Conservation (phyloP, 2,888 invertebrate genomes). For the Machimus rusticus region DNA sequence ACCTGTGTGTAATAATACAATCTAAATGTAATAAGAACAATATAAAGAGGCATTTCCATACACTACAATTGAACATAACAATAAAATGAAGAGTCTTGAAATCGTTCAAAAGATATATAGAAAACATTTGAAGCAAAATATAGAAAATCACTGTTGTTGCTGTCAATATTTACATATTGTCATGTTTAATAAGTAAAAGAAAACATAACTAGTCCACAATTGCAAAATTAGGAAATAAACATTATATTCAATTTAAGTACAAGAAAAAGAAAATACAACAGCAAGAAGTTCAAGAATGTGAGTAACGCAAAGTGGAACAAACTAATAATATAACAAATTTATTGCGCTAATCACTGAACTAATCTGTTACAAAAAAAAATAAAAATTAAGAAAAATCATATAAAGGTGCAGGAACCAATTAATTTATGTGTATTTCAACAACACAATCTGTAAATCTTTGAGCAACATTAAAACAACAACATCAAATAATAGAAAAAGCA, state of each 20-base stretch:
- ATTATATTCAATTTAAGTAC: neutral
- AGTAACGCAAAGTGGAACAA: neutral
- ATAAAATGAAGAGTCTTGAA: neutral
- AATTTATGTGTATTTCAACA: neutral
- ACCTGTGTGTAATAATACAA: slow-evolving; percentile 41
- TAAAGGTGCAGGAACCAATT: neutral
- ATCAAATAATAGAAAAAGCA: neutral
- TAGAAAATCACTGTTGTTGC: slow-evolving; percentile 5
- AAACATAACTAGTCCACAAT: neutral
- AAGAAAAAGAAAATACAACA: neutral
- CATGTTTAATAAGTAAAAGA: slow-evolving; percentile 12
- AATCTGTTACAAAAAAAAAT: neutral
- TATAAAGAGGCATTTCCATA: neutral
- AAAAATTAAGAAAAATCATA: no score
- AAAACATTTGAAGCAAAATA: neutral
- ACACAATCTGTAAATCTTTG: neutral
- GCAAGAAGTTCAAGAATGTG: neutral
- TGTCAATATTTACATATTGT: slow-evolving; percentile 21
- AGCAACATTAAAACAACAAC: neutral
- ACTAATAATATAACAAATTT: neutral
- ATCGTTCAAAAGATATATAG: neutral
- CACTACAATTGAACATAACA: slow-evolving; percentile 14
- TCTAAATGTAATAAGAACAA: neutral
- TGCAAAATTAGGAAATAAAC: neutral
- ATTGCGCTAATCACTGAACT: neutral